A percentile compares a stretch with the other conserved stretches of the same genome.
Conservation (phyloP, 2,113 vertebrate genomes). For the Helogale parvula region DNA sequence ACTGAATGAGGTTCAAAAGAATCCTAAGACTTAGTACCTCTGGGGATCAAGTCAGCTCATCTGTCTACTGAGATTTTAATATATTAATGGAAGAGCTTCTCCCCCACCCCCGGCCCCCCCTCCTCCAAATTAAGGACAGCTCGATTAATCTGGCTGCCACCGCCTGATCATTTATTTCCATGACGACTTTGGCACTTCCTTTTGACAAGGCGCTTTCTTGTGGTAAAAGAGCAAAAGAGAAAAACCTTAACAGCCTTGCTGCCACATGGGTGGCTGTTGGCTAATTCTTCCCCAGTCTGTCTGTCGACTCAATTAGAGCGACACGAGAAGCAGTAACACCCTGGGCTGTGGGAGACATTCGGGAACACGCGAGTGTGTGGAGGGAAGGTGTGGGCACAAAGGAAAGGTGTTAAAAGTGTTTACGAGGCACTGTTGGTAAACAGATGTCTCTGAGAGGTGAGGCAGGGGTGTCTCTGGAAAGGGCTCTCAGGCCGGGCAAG, state of each 20-base stretch:
- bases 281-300: neutral
- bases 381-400: neutral
- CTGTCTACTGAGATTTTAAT: neutral
- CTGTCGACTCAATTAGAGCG: neutral
- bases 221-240: neutral
- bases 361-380: neutral
- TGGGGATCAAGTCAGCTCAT: neutral
- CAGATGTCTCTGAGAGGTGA: neutral
- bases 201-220: constrained; percentile 24
- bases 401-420: constrained; percentile 6
- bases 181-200: constrained; percentile 51
- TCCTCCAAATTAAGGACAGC: neutral
- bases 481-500: neutral
- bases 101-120: neutral
- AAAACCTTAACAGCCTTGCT: neutral
- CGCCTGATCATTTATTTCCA: constrained; percentile 53
- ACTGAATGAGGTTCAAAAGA: neutral
- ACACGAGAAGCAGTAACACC: neutral
- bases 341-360: neutral
- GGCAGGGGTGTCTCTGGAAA: neutral
- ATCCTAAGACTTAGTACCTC: neutral
- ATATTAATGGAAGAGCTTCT: neutral
- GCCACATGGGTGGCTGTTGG: neutral
- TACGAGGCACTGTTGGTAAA: constrained; percentile 43
- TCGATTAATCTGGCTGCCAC: constrained; percentile 13